Conservation (phyloP, 2,888 invertebrate species). For the Julus scanicus region DNA sequence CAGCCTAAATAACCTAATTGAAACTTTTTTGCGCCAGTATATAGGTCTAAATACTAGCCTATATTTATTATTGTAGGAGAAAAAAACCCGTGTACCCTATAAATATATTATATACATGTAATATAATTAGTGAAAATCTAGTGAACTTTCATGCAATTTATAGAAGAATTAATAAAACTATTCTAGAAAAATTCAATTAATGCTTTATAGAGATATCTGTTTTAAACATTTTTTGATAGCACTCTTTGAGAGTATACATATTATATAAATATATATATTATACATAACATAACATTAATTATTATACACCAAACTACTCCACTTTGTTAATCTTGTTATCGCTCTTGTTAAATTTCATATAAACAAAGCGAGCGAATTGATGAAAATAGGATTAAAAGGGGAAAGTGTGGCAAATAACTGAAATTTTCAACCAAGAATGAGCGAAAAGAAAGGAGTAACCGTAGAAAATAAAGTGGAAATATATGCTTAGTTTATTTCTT, state of each 20-base stretch:
- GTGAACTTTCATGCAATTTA: constrained; percentile 43
- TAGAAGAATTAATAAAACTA: constrained; percentile 37
- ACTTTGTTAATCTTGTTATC: constrained; percentile 54
- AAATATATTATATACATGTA: constrained; percentile 31
- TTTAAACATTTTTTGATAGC: constrained; percentile 53
- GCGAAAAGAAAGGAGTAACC: neutral
- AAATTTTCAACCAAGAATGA: neutral
- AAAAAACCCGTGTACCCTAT: neutral
- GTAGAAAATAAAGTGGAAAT: constrained; percentile 1
- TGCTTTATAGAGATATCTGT: constrained; percentile 45
- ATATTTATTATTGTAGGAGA: constrained; percentile 36
- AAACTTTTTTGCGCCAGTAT: constrained; percentile 26
- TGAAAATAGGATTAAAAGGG: constrained; percentile 15
- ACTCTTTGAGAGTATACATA: constrained; percentile 53
- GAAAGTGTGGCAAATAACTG: constrained; percentile 23
- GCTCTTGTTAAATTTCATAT: constrained; percentile 52
- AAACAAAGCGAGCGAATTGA: constrained; percentile 45
- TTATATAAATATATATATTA: constrained; percentile 54
- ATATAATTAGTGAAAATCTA: constrained; percentile 45
- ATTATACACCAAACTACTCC: constrained; percentile 50
- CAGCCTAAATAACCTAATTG: neutral
- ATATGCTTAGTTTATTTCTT: constrained; percentile 45
- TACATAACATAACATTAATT: constrained; percentile 53
- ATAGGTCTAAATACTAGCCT: constrained; percentile 40
- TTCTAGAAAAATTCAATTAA: constrained; percentile 45